Evolutionary conservation across 2,797 vertebrate species (phyloP), one percentile per base, ranked within the genome.

Genomic region (Amblyopsis hoosieri): DNA sequence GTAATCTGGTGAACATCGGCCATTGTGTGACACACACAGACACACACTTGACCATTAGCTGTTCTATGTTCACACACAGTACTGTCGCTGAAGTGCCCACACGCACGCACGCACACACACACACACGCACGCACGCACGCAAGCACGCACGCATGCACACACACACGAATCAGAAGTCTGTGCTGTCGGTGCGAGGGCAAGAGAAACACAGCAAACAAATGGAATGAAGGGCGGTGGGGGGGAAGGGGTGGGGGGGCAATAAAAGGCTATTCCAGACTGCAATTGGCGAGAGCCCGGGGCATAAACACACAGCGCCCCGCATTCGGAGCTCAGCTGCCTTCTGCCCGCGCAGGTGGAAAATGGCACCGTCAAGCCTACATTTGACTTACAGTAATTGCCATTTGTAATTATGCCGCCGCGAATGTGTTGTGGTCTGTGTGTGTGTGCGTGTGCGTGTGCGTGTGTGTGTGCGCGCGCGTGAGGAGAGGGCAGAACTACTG

Each of bases 331-430:
- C 47, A 66, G 68, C 63, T n/a, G 62, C 57, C 62, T 50, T 71
- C 49, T 58, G 73, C 62, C 62, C 51, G 67, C 61, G 64, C 63
- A 65, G 70, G 49, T 71, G 75, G 78, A 59, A 77, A 83, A 85
- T 80, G 81, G 78, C 78, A 79, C 45, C 54, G 54, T 48, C 10
- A 61, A 52, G 75, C 63, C 72, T 59, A 75, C 52, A 57, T 75
- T 70, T 74, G 58, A 61, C 70, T 23, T 45, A 61, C 79, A 78
- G 78, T 90, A 87, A 91, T 92, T 89, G 71, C 74, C 67, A 71
- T 81, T 84, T 85, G 65, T 82, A 88, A 89, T 89, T 81, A 85
- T 23, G 19, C 19, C 42, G 14, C 12, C 14, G 7, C 4, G 12
- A 14, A 33, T 65, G 61, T 50, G 47, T 50, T 46, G n/a, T 23